Evolutionary conservation across 2,113 vertebrate species (phyloP).

Genomic region (Chascanopsetta lugubris): DNA sequence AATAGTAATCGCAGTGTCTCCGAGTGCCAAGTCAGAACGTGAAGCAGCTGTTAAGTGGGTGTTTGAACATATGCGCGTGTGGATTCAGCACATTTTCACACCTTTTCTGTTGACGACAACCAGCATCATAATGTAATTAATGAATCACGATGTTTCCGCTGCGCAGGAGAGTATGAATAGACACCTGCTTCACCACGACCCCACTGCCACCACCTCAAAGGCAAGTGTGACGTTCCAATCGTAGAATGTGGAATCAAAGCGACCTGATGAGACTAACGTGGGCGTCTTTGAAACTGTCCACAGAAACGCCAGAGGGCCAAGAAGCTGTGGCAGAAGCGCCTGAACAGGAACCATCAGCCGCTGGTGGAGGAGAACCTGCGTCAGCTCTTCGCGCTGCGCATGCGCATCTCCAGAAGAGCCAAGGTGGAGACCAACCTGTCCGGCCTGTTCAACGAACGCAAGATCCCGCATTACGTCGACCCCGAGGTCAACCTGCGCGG

Average conservation of each 20-base stretch:
- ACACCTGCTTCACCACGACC: slow-evolving; percentile 81
- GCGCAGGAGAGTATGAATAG: slow-evolving; percentile 81
- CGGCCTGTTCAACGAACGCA: slow-evolving; percentile 84
- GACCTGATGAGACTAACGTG: background rate
- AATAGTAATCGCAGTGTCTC: too few relatives aligned
- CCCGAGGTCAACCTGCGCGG: slow-evolving; percentile 79
- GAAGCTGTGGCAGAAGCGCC: slow-evolving; percentile 79
- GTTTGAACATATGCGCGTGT: background rate
- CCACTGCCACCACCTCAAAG: slow-evolving; percentile 55
- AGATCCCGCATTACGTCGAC: slow-evolving; percentile 78
- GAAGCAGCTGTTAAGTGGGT: background rate
- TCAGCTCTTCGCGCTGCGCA: slow-evolving; percentile 76
- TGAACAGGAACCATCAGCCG: slow-evolving; percentile 59
- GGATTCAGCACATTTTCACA: background rate
- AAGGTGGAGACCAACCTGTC: slow-evolving; percentile 81
- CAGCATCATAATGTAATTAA: background rate
- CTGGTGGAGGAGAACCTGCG: slow-evolving; percentile 79
- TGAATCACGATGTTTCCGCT: background rate
- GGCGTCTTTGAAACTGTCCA: background rate
- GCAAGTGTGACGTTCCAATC: slow-evolving; percentile 45
- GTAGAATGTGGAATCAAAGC: background rate
- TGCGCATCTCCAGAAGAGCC: slow-evolving; percentile 72
- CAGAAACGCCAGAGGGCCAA: slow-evolving; percentile 63
- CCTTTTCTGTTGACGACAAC: background rate
- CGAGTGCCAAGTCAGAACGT: background rate